A percentile compares a stretch with the other conserved stretches of the same genome.
Evolutionary conservation across 2,888 invertebrate species (phyloP).

Genomic region (Caenorhabditis doughertyi): DNA sequence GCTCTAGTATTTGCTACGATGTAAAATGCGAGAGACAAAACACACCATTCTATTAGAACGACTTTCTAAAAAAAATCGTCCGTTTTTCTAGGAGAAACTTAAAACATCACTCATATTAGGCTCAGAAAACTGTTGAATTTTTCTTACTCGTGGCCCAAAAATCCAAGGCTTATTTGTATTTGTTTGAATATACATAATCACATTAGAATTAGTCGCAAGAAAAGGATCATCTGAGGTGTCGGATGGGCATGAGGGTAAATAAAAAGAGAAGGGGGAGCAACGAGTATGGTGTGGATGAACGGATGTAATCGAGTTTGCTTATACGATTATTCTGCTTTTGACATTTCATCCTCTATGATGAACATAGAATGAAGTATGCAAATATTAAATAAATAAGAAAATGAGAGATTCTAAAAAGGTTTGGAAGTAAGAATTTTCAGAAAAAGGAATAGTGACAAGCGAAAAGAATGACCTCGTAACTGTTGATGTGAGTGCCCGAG

Average conservation of each 20-base stretch:
- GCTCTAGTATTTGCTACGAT: no score
- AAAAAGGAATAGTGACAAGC: slow-evolving; percentile 42
- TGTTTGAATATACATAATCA: slow-evolving; percentile 12
- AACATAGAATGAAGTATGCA: slow-evolving; percentile 12
- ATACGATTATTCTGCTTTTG: slow-evolving; percentile 62
- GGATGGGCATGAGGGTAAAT: slow-evolving; percentile 51
- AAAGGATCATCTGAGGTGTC: slow-evolving; percentile 36
- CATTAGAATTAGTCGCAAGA: slow-evolving; percentile 1
- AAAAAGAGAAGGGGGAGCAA: slow-evolving; percentile 18
- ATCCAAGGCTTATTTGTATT: not conserved
- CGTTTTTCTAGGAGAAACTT: no score
- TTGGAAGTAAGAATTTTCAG: slow-evolving; percentile 32
- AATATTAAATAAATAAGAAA: slow-evolving; percentile 5
- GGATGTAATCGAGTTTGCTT: slow-evolving; percentile 59
- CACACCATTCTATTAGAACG: no score
- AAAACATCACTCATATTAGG: no score
- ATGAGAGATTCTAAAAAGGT: not conserved
- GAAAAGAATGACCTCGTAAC: slow-evolving; percentile 53
- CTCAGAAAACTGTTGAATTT: no score
- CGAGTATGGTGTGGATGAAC: slow-evolving; percentile 49
- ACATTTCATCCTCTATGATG: slow-evolving; percentile 54
- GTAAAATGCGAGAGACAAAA: no score
- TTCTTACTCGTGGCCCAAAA: no score
- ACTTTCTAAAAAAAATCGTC: no score
- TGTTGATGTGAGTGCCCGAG: slow-evolving; percentile 34